Conservation (phyloP, 2,888 invertebrate species). For the Melikaiella ostensackeni region DNA sequence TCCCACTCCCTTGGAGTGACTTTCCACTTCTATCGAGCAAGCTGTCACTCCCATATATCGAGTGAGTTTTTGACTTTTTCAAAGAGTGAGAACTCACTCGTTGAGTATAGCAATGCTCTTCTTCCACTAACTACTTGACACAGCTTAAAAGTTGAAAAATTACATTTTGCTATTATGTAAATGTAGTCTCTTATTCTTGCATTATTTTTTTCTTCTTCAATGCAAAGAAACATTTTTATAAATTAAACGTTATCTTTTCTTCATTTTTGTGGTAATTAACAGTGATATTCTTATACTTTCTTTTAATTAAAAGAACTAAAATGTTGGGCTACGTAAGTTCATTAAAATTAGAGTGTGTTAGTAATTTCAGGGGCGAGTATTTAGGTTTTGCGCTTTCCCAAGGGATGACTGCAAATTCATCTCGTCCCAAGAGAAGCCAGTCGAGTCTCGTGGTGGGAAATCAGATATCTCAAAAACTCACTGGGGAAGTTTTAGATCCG, state of each 20-base stretch:
- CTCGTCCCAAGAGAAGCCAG: conserved; percentile 13
- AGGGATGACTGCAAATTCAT: conserved; percentile 17
- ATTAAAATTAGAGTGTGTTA: background rate
- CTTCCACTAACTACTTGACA: background rate
- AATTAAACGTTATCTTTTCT: no score
- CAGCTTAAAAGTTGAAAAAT: background rate
- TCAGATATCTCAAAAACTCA: conserved; percentile 57
- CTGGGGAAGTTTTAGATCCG: conserved; percentile 52
- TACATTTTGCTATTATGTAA: background rate
- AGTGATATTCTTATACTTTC: background rate
- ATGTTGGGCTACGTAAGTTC: background rate
- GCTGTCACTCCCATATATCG: no score
- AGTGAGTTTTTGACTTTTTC: no score
- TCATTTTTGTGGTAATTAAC: no score
- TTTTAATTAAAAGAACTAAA: background rate
- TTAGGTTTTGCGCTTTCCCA: background rate
- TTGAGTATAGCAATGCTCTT: conserved; percentile 5
- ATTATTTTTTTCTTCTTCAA: no score
- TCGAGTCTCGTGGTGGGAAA: conserved; percentile 51
- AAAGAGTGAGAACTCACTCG: no score
- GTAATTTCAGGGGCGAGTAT: background rate
- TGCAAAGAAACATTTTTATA: no score
- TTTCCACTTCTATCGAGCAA: no score
- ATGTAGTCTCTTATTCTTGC: no score
- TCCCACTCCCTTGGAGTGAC: no score